phyloP scores from a whole-genome alignment of 2,888 invertebrate species.

The Parnassius mnemosyne region DNA sequence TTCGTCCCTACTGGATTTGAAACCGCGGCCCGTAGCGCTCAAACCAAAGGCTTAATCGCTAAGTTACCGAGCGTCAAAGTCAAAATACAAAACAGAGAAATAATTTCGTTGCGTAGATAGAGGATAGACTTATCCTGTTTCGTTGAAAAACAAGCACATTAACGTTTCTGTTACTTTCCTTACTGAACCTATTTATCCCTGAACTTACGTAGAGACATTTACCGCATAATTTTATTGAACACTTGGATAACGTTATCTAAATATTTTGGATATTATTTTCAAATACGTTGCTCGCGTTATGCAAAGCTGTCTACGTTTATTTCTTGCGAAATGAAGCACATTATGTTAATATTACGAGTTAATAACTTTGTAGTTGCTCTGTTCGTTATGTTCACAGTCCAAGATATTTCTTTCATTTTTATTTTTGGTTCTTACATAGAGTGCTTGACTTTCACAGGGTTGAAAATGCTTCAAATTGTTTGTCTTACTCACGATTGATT shows the following conservation, averaged over 20 bases:
- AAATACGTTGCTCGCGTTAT: conserved; percentile 5
- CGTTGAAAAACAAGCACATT: too few species aligned
- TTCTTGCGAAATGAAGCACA: conserved; percentile 18
- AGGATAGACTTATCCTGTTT: too few species aligned
- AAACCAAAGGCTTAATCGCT: too few species aligned
- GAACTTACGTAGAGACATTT: conserved; percentile 19
- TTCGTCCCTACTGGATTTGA: too few species aligned
- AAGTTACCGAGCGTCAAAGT: too few species aligned
- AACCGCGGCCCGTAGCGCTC: too few species aligned
- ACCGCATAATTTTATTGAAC: conserved; percentile 36
- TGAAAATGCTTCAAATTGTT: too few species aligned
- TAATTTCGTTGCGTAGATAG: too few species aligned
- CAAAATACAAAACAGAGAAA: too few species aligned
- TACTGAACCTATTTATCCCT: not conserved
- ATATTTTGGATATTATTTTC: conserved; percentile 25
- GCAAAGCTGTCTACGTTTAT: conserved; percentile 23
- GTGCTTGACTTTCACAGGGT: too few species aligned
- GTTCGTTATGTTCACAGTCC: not conserved
- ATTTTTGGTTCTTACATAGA: not conserved
- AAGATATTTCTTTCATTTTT: conserved; percentile 5
- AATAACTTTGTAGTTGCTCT: conserved; percentile 24
- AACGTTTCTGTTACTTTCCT: not conserved
- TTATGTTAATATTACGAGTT: conserved; percentile 28
- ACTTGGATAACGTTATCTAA: conserved; percentile 31
- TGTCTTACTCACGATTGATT: too few species aligned